Conservation (phyloP, 2,113 vertebrate genomes). For the Paratilapia polleni region DNA sequence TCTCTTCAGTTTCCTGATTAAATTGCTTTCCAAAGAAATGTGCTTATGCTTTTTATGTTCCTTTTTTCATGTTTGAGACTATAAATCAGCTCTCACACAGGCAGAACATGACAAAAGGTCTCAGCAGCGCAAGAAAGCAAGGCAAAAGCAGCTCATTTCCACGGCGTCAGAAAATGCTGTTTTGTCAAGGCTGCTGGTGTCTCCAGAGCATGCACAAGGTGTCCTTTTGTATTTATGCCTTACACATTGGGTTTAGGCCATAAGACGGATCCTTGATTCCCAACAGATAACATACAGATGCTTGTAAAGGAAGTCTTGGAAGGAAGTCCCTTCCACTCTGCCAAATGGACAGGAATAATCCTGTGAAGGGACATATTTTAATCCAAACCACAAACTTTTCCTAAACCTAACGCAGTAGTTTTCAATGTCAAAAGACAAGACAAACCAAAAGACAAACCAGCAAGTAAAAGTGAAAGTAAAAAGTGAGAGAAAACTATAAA, state of each 20-base stretch:
- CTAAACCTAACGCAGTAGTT: background rate
- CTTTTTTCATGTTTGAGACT: background rate
- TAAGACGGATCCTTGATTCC: background rate
- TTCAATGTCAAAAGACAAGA: background rate
- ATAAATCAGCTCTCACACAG: background rate
- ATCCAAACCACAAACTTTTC: background rate
- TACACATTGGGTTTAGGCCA: background rate
- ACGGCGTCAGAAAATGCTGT: background rate
- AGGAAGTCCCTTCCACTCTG: background rate
- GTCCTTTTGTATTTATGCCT: background rate
- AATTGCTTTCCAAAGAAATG: background rate
- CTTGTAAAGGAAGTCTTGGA: rapidly evolving
- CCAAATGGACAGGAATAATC: background rate
- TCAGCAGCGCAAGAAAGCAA: background rate
- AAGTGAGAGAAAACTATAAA: background rate
- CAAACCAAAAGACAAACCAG: no score
- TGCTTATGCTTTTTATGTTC: background rate
- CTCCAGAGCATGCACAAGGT: background rate
- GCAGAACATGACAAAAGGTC: background rate
- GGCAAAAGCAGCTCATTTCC: background rate
- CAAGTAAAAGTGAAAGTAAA: background rate
- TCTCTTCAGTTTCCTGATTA: background rate
- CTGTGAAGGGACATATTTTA: background rate
- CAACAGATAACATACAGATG: background rate
- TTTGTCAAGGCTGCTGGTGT: background rate